These are phyloP conservation scores for Chaetogeoica ovagalla DNA, from an alignment of 2,888 invertebrate genomes.

Conservation along the genomic window DNA sequence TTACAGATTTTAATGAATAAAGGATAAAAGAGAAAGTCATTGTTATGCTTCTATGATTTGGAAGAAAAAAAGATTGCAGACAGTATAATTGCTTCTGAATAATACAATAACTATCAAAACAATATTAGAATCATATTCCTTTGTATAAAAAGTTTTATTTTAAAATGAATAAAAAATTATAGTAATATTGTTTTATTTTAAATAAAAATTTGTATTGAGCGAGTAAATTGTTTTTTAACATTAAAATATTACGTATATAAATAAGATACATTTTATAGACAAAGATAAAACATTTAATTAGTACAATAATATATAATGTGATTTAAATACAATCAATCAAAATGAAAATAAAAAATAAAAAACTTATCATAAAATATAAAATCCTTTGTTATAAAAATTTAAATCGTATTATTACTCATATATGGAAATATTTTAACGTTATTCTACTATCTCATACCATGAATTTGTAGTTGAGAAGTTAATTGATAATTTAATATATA, in stretches of 20 bases:
- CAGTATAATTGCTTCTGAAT: background rate
- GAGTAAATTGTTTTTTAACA: background rate
- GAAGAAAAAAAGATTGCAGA: slow-evolving; percentile 16
- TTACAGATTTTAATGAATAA: background rate
- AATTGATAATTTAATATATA: no score
- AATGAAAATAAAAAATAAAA: no score
- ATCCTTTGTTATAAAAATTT: no score
- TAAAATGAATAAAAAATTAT: background rate
- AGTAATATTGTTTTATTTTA: no score
- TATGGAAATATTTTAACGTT: no score
- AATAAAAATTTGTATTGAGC: no score
- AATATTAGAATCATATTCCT: background rate
- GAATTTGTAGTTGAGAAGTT: no score
- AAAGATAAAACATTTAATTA: background rate
- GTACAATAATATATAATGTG: no score
- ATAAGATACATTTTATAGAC: background rate
- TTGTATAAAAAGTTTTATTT: background rate
- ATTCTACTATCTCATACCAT: no score
- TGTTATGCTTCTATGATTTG: slow-evolving; percentile 41
- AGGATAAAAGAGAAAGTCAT: slow-evolving; percentile 21
- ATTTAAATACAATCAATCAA: background rate
- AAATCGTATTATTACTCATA: no score
- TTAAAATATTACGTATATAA: background rate
- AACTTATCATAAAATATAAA: no score
- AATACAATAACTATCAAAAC: background rate